Conservation (phyloP, 2,797 vertebrate species). For the Petrocephalus schoutedeni region DNA sequence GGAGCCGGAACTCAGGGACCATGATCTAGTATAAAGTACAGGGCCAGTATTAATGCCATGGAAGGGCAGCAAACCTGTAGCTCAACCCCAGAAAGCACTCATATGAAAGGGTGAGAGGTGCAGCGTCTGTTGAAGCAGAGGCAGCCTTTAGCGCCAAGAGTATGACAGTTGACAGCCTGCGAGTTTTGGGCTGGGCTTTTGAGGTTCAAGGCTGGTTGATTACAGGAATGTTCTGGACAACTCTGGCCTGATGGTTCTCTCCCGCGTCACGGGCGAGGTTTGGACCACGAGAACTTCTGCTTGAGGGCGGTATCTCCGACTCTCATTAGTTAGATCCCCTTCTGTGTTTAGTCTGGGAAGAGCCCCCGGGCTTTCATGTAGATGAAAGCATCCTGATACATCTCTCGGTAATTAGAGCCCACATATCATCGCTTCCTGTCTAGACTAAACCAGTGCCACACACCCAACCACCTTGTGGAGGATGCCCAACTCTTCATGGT, state of each 20-base stretch:
- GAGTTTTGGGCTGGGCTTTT: not conserved
- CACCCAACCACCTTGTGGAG: slow-evolving; percentile 25
- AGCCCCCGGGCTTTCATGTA: slow-evolving; percentile 52
- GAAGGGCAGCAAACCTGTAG: not conserved
- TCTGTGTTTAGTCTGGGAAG: slow-evolving; percentile 65
- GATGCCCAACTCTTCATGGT: slow-evolving; percentile 5
- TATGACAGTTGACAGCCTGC: not conserved
- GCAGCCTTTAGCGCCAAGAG: not conserved
- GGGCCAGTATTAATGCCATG: not conserved
- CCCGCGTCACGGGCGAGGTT: not conserved
- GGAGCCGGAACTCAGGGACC: not conserved
- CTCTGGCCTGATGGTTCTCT: not conserved
- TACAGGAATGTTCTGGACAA: not conserved
- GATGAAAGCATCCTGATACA: slow-evolving; percentile 67
- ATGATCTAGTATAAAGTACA: not conserved
- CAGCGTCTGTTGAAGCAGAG: not conserved
- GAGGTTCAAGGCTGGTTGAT: not conserved
- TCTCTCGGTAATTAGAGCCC: slow-evolving; percentile 60
- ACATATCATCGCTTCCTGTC: slow-evolving; percentile 61
- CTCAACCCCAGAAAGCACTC: not conserved
- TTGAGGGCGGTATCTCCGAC: slow-evolving; percentile 47
- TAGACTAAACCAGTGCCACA: slow-evolving; percentile 50
- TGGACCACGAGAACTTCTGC: slow-evolving; percentile 11
- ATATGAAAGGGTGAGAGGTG: not conserved
- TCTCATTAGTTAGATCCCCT: slow-evolving; percentile 62